These are phyloP conservation scores for Marcusenius ussheri DNA, from an alignment of 2,113 vertebrate genomes.

Conservation along the genomic window DNA sequence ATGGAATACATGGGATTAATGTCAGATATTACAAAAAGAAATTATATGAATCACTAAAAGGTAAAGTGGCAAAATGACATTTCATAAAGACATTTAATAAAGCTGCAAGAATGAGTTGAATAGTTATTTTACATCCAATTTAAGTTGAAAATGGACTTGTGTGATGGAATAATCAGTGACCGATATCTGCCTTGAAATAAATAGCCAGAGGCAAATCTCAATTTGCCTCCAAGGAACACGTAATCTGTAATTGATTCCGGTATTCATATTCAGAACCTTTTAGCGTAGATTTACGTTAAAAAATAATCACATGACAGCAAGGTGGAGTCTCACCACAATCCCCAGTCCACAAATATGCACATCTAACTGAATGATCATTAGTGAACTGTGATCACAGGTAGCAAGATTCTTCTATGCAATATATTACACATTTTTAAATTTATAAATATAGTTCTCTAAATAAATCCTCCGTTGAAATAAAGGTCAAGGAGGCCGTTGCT, in stretches of 20 bases:
- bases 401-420: neutral
- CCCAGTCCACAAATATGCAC: neutral
- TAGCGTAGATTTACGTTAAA: neutral
- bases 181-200: neutral
- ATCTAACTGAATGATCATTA: neutral
- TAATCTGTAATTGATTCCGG: neutral
- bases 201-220: conserved; percentile 4
- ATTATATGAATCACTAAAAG: neutral
- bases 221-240: neutral
- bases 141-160: neutral
- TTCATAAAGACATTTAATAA: neutral
- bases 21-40: neutral
- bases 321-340: neutral
- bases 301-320: neutral
- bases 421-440: neutral
- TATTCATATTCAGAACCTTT: neutral
- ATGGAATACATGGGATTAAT: neutral
- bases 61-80: neutral
- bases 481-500: neutral
- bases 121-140: neutral
- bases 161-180: neutral
- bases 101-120: neutral
- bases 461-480: neutral
- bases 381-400: neutral
- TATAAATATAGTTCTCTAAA: neutral